Base-by-base conservation (phyloP, 2,113 vertebrate species). In the Scomber colias region DNA sequence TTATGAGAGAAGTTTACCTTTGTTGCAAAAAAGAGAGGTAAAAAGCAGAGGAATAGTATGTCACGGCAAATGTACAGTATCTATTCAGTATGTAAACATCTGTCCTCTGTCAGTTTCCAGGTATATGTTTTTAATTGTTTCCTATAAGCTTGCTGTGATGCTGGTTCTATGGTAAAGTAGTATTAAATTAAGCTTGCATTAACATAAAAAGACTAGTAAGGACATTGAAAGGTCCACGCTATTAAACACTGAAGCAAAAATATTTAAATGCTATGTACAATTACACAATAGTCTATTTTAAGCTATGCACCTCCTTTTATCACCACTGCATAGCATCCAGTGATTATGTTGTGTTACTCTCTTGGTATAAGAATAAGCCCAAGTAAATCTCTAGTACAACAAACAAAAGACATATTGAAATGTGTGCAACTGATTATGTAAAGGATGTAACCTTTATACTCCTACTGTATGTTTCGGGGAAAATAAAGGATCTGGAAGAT, bases 71-170 rank as follows among this genome's bases (percentile, higher is more conserved):
- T 31, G 7, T 15, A 30, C 2, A 68, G 45, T 46, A 31, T 3
- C 19, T 35, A 9, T 44, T 69, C 27, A 9, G 30, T 19, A 69
- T 50, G 49, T 65, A 55, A 74, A 61, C 12, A 54, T 19, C 1
- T 9, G 27, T 54, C 12, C 60, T 63, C 27, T 70, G 72, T 73
- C 59, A 73, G 11, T 45, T 44, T 35, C 5, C 35, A 62, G 35
- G 35, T 35, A 56, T 31, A 56, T 62, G 53, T 67, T 40, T 50
- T 14, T 71, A 50, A 56, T 24, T 10, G 21, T 21, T 21, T 61
- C 55, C 30, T 51, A 44, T 12, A 66, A 31, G 14, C 12, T 45
- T 59, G n/a, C 2, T 13, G 10, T 7, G 13, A 19, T 19, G 64
- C 40, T 40, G 7, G 6, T 40, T 40, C 35, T 40, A 40, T 40